Percentiles rank a stretch among this genome's conserved stretches.
phyloP scores from a whole-genome alignment of 1,140 invertebrate genomes.

The Tigriopus japonicus region DNA sequence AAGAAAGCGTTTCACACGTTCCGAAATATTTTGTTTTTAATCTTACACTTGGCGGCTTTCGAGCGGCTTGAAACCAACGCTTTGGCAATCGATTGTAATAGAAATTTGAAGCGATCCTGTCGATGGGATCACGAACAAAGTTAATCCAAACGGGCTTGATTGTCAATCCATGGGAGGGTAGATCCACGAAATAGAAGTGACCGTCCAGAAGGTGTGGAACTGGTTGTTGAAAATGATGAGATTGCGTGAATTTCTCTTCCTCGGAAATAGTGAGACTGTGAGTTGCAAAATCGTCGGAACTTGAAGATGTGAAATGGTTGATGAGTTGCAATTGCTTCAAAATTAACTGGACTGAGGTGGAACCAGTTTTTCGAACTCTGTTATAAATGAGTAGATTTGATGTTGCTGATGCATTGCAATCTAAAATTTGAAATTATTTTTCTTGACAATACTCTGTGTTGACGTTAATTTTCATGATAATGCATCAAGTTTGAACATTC shows the following conservation, averaged over 20 bases:
- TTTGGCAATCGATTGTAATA: background rate
- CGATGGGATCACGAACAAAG: background rate
- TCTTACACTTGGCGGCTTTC: background rate
- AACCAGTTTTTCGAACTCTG: background rate
- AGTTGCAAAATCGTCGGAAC: background rate
- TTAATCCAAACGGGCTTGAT: background rate
- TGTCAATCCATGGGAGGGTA: background rate
- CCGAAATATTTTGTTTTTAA: background rate
- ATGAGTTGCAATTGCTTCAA: background rate
- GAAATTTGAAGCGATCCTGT: background rate
- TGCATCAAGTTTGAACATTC: too few relatives aligned
- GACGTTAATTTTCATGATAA: too few relatives aligned
- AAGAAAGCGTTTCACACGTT: background rate
- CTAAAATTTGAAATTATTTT: too few relatives aligned
- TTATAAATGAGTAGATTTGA: background rate
- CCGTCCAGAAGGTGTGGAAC: background rate
- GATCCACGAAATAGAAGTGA: background rate
- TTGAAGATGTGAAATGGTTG: background rate
- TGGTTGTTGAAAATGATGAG: background rate
- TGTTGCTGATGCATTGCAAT: too few relatives aligned
- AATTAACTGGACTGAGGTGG: background rate
- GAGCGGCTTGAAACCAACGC: background rate
- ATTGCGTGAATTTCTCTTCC: background rate
- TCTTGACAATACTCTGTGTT: too few relatives aligned
- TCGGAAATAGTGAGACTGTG: background rate